phyloP scores from a whole-genome alignment of 2,797 vertebrate species.

The Acipenser ruthenus region DNA sequence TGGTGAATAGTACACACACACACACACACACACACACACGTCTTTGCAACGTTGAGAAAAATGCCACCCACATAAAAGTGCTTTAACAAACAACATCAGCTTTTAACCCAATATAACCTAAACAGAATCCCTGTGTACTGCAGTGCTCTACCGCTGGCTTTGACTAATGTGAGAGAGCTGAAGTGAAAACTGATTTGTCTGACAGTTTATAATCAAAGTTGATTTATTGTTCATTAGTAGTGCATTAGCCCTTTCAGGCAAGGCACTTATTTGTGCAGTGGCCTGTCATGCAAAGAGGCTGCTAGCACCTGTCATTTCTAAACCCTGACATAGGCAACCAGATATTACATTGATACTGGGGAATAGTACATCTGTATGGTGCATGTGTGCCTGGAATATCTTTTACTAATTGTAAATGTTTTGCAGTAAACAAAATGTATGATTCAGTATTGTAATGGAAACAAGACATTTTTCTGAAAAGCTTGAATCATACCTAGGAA shows the following conservation, averaged over 20 bases:
- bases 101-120: slow-evolving; percentile 41
- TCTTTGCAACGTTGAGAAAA: too few species aligned
- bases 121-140: slow-evolving; percentile 45
- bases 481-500: too few species aligned
- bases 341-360: slow-evolving; percentile 61
- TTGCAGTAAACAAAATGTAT: background rate
- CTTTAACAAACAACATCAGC: too few species aligned
- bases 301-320: slow-evolving; percentile 92
- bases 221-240: slow-evolving; percentile 99
- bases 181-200: slow-evolving; percentile 83
- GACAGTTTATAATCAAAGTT: slow-evolving; percentile 99
- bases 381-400: slow-evolving; percentile 44
- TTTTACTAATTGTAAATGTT: slow-evolving; percentile 32
- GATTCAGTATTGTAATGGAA: too few species aligned
- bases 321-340: slow-evolving; percentile 74
- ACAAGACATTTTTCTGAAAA: too few species aligned
- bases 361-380: slow-evolving; percentile 43
- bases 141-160: slow-evolving; percentile 62
- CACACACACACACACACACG: too few species aligned
- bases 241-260: slow-evolving; percentile 94
- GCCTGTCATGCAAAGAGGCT: slow-evolving; percentile 80
- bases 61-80: too few species aligned
- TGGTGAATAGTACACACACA: too few species aligned
- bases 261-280: slow-evolving; percentile 89
- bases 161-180: slow-evolving; percentile 64